phyloP scores from a whole-genome alignment of 2,113 vertebrate genomes.

The Grus americana region DNA sequence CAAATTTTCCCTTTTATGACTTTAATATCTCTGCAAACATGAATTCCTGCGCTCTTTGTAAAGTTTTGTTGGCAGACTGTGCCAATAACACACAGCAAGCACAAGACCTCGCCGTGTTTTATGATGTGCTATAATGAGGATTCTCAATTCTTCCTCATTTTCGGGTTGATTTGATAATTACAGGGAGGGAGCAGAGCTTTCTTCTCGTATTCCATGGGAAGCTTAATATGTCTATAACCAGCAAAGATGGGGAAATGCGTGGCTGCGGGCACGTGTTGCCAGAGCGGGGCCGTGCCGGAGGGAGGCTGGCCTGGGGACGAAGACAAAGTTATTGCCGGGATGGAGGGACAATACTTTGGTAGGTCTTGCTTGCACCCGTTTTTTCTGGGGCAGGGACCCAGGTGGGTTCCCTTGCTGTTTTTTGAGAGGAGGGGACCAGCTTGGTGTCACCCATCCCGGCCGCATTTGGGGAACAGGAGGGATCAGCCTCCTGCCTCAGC shows the following conservation, averaged over 20 bases:
- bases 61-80: constrained; percentile 36
- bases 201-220: constrained; percentile 2
- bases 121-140: constrained; percentile 58
- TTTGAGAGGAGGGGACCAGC: not conserved
- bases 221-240: not conserved
- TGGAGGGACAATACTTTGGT: not conserved
- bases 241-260: not conserved
- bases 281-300: rapidly evolving
- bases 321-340: not conserved
- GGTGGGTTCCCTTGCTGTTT: not conserved
- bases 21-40: constrained; percentile 61
- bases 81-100: not conserved
- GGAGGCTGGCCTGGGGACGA: not conserved
- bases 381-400: not conserved
- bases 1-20: constrained; percentile 64
- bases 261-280: not conserved
- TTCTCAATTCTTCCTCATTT: constrained; percentile 65
- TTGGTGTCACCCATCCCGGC: not conserved
- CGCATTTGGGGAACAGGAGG: rapidly evolving
- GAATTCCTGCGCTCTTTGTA: constrained; percentile 51
- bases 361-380: not conserved
- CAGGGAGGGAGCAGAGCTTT: constrained; percentile 45
- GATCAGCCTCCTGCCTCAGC: not conserved
- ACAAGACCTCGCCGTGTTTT: constrained; percentile 33
- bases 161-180: constrained; percentile 65